Conservation (phyloP, 1,140 invertebrate species). For the Metopolophium dirhodum region DNA sequence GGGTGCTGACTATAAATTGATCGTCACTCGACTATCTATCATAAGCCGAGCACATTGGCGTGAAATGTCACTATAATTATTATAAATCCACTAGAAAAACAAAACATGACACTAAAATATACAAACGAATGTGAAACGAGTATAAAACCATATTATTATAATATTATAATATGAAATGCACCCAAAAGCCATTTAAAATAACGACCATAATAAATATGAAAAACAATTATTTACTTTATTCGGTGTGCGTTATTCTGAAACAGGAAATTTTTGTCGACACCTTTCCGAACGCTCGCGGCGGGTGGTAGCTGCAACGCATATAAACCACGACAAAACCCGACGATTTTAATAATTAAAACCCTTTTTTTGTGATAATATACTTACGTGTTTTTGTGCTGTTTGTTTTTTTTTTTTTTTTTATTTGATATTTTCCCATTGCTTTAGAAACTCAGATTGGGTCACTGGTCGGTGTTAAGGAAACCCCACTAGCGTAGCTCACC, state of each 20-base stretch:
- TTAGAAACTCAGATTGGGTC: not conserved
- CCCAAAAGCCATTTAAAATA: conserved; percentile 51
- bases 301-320: conserved; percentile 5
- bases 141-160: not conserved
- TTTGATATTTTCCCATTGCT: not conserved
- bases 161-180: not conserved
- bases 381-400: conserved; percentile 11
- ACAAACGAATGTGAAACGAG: not conserved
- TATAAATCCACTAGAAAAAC: not conserved
- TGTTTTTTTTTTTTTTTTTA: not conserved
- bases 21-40: not conserved
- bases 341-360: conserved; percentile 32
- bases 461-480: not conserved
- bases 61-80: conserved; percentile 17
- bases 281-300: conserved; percentile 28
- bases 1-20: not conserved
- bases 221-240: conserved; percentile 51
- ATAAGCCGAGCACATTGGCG: not conserved
- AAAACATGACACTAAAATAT: not conserved
- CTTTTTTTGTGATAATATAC: conserved; percentile 6
- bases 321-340: not conserved
- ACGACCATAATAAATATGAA: conserved; percentile 50
- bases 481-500: not conserved
- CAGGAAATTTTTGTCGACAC: conserved; percentile 55
- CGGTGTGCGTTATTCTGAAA: not conserved